These are phyloP conservation scores for Clarias laeviceps DNA, from an alignment of 2,797 vertebrate species.

Conservation along the genomic window DNA sequence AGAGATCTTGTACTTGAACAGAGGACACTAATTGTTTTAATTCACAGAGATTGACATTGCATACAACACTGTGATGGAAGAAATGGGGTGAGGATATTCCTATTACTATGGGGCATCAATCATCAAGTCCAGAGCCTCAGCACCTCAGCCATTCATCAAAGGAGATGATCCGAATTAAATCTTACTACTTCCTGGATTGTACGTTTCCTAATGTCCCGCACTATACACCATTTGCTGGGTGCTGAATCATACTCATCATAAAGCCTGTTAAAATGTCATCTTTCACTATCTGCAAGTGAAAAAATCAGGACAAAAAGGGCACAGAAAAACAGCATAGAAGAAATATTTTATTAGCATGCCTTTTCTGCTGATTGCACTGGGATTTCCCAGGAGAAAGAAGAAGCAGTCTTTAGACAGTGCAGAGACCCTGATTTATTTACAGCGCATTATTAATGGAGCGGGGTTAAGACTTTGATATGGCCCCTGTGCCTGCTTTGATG, in stretches of 20 bases:
- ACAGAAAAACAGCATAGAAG: constrained; percentile 17
- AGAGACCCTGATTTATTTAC: constrained; percentile 75
- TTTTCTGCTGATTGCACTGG: constrained; percentile 61
- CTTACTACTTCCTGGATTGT: background rate
- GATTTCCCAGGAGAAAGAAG: constrained; percentile 57
- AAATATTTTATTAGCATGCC: constrained; percentile 71
- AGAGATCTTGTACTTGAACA: background rate
- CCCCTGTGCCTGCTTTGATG: constrained; percentile 67
- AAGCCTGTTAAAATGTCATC: constrained; percentile 8
- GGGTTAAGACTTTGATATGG: constrained; percentile 78
- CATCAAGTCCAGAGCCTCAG: background rate
- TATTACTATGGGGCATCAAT: background rate
- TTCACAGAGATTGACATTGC: background rate
- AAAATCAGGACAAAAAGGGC: background rate
- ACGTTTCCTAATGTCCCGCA: no score
- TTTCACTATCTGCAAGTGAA: constrained; percentile 21
- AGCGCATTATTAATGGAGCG: constrained; percentile 76
- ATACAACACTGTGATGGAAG: background rate
- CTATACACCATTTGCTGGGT: background rate
- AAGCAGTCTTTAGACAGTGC: constrained; percentile 62
- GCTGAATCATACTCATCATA: constrained; percentile 13
- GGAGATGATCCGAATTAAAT: background rate
- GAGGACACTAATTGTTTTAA: background rate
- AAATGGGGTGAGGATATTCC: background rate
- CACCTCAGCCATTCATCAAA: constrained; percentile 8